phyloP scores from a whole-genome alignment of 2,113 vertebrate species.

The Haplochromis burtoni region DNA sequence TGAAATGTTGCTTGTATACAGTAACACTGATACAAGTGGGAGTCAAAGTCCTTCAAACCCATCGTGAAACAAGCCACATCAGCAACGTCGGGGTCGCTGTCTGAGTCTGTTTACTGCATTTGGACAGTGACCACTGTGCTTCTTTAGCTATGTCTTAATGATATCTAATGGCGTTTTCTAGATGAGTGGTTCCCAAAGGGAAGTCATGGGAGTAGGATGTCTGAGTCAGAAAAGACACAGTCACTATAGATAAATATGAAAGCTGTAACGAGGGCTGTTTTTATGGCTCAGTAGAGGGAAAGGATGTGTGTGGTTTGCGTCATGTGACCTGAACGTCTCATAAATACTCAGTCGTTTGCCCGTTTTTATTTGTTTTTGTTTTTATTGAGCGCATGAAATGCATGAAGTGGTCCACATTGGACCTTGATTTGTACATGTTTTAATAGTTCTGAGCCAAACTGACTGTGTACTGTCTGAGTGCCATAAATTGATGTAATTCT shows the following conservation, averaged over 20 bases:
- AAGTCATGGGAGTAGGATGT: not conserved
- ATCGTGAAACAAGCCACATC: not conserved
- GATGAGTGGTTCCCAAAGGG: not conserved
- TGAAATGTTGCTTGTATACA: not conserved
- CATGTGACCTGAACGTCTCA: not conserved
- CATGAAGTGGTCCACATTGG: slow-evolving; percentile 50
- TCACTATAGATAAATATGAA: not conserved
- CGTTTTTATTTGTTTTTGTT: not conserved
- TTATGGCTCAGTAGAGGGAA: not conserved
- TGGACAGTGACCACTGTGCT: not conserved
- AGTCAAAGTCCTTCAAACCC: not conserved
- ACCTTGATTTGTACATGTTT: slow-evolving; percentile 10
- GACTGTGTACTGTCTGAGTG: not conserved
- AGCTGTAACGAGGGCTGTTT: not conserved
- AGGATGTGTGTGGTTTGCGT: not conserved
- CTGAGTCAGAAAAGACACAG: not conserved
- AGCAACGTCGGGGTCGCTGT: not conserved
- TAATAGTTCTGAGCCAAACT: not conserved
- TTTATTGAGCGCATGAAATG: not conserved
- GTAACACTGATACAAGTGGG: not conserved
- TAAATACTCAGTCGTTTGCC: not conserved
- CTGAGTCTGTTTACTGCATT: not conserved
- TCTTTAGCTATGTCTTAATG: not conserved
- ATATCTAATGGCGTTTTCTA: not conserved
- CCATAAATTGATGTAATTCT: not conserved